These are phyloP conservation scores for Etheostoma cragini DNA, from an alignment of 2,113 vertebrate species.

Conservation along the genomic window DNA sequence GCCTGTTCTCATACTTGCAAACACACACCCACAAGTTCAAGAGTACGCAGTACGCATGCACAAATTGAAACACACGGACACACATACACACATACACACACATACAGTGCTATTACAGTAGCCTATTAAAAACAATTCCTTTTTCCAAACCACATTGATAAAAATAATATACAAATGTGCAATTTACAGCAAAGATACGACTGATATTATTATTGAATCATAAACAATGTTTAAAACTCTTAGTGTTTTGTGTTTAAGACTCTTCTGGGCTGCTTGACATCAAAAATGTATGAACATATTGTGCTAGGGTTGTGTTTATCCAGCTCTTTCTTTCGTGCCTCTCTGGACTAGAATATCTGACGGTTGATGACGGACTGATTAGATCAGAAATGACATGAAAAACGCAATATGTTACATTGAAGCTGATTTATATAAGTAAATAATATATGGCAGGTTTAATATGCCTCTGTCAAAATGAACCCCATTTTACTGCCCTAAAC, in stretches of 20 bases:
- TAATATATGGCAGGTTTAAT: constrained; percentile 11
- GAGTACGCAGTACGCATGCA: constrained; percentile 42
- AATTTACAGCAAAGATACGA: not conserved
- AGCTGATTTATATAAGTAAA: constrained; percentile 24
- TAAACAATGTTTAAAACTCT: not conserved
- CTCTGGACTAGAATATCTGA: not conserved
- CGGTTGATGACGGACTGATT: constrained; percentile 33
- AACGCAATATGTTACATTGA: constrained; percentile 5
- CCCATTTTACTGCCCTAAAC: constrained; percentile 6
- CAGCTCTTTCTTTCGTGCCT: not conserved
- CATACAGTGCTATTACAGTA: constrained; percentile 21
- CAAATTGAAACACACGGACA: constrained; percentile 33
- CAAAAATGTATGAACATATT: not conserved
- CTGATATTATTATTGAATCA: no score
- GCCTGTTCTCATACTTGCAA: constrained; percentile 69
- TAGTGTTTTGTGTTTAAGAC: not conserved
- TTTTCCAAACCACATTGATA: not conserved
- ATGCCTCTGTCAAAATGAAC: constrained; percentile 23
- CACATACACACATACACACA: constrained; percentile 36
- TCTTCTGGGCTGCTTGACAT: not conserved
- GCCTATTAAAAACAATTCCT: not conserved
- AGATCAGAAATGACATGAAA: constrained; percentile 11
- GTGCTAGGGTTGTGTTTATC: not conserved
- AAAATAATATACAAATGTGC: not conserved
- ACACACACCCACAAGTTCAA: constrained; percentile 52